phyloP scores from a whole-genome alignment of 1,140 invertebrate genomes.

The Pseudomyrmex sp. region DNA sequence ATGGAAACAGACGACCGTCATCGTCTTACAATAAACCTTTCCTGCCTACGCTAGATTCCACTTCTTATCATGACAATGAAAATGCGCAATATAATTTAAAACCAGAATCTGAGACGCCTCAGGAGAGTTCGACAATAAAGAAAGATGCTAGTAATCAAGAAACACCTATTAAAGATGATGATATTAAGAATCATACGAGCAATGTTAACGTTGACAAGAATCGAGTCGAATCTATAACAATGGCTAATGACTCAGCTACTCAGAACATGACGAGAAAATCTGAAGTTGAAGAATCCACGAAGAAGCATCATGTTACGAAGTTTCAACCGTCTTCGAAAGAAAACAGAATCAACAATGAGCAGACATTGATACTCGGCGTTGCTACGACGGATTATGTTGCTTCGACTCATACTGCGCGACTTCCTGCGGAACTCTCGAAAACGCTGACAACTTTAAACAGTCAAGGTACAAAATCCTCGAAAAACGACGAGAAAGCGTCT shows the following conservation, averaged over 20 bases:
- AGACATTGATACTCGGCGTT: slow-evolving; percentile 77
- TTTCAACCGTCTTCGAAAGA: slow-evolving; percentile 76
- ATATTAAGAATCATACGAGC: slow-evolving; percentile 62
- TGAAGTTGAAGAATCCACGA: slow-evolving; percentile 43
- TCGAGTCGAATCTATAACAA: neutral
- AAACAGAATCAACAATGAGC: slow-evolving; percentile 75
- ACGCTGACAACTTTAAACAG: slow-evolving; percentile 52
- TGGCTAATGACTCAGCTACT: slow-evolving; percentile 20
- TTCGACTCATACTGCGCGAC: slow-evolving; percentile 4
- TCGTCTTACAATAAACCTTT: slow-evolving; percentile 86
- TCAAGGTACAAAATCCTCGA: slow-evolving; percentile 53
- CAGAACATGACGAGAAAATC: slow-evolving; percentile 59
- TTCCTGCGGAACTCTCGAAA: slow-evolving; percentile 46
- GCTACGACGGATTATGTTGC: slow-evolving; percentile 15
- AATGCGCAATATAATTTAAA: slow-evolving; percentile 64
- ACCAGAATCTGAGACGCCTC: slow-evolving; percentile 50
- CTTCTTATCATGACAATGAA: slow-evolving; percentile 70
- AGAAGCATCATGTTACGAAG: slow-evolving; percentile 68
- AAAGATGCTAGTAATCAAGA: slow-evolving; percentile 54
- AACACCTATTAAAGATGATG: slow-evolving; percentile 28
- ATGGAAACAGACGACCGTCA: slow-evolving; percentile 82
- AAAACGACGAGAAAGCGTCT: slow-evolving; percentile 1
- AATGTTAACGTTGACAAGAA: slow-evolving; percentile 25
- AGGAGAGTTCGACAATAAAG: slow-evolving; percentile 62
- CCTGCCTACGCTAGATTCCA: slow-evolving; percentile 76